Evolutionary conservation across 2,113 vertebrate species (phyloP).

Genomic region (Myiozetetes cayanensis): DNA sequence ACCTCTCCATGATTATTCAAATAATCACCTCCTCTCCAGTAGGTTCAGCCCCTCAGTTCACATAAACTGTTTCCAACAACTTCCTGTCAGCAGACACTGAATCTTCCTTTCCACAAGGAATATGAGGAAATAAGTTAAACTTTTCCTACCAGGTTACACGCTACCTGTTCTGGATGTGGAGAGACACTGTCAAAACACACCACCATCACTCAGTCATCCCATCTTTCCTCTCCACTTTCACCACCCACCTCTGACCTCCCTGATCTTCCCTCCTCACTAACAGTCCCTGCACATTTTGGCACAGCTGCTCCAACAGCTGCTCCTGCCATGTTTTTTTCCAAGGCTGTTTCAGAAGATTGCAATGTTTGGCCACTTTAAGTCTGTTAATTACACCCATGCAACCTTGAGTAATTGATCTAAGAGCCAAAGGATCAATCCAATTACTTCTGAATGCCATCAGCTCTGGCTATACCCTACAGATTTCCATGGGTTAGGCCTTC

Average conservation of each 20-base stretch:
- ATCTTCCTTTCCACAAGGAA: background rate
- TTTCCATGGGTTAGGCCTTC: background rate
- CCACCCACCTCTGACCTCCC: background rate
- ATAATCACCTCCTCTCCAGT: background rate
- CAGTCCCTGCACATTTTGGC: background rate
- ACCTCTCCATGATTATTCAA: background rate
- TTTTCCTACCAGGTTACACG: background rate
- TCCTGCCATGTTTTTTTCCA: background rate
- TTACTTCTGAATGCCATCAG: background rate
- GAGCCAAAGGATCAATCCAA: background rate
- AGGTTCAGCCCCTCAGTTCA: background rate
- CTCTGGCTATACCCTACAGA: background rate
- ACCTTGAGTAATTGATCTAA: background rate
- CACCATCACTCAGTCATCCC: background rate
- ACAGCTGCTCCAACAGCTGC: background rate
- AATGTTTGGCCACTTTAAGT: background rate
- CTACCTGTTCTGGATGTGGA: background rate
- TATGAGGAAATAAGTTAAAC: rapidly evolving
- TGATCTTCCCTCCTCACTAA: background rate
- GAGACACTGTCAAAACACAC: background rate
- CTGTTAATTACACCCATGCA: background rate
- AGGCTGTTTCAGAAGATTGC: background rate
- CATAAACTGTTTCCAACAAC: background rate
- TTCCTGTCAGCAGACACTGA: background rate
- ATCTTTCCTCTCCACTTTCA: background rate